phyloP scores from a whole-genome alignment of 2,113 vertebrate genomes.

The Tetrao urogallus region DNA sequence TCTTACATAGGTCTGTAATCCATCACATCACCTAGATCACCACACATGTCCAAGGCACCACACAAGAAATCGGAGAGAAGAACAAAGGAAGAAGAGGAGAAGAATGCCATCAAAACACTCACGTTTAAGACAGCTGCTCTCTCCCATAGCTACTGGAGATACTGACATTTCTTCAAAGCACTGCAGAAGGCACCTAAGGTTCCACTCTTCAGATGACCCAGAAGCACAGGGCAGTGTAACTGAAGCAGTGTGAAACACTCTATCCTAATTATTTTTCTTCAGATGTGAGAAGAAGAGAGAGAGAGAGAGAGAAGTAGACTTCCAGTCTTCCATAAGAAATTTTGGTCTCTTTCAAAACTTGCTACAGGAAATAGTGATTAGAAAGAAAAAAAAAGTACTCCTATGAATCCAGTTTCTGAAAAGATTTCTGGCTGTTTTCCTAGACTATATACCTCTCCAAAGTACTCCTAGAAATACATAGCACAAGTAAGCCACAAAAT shows the following conservation, averaged over 20 bases:
- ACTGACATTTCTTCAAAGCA: background rate
- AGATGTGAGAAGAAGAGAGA: background rate
- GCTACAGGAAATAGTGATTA: background rate
- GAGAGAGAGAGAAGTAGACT: background rate
- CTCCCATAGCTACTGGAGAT: background rate
- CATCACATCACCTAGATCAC: background rate
- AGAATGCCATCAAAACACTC: background rate
- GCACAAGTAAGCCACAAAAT: background rate
- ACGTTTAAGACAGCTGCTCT: background rate
- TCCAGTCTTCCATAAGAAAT: background rate
- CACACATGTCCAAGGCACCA: background rate
- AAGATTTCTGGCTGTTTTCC: background rate
- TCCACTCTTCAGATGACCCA: rapidly evolving
- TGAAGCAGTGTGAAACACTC: background rate
- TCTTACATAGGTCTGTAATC: background rate
- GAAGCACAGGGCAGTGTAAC: background rate
- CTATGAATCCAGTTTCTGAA: background rate
- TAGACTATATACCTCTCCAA: background rate
- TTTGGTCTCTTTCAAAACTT: background rate
- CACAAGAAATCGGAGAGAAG: rapidly evolving
- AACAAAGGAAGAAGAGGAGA: no score
- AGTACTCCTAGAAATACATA: background rate
- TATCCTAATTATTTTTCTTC: background rate
- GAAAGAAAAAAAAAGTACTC: background rate
- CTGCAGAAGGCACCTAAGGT: background rate